Conservation (phyloP, 1,140 invertebrate species). For the Diplogasteroides magnus region DNA sequence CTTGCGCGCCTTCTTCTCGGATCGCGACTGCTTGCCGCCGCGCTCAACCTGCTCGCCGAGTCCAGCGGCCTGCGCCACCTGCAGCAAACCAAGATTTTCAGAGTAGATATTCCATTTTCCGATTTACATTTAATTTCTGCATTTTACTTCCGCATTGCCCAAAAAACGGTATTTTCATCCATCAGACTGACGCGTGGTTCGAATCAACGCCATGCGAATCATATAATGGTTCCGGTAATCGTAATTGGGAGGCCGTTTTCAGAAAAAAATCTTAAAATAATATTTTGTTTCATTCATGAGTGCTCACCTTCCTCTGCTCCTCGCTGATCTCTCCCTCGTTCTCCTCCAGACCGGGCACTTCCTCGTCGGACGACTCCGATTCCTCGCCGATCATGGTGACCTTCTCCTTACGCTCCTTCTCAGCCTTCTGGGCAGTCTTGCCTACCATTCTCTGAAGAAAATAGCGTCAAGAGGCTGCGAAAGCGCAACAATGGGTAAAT, state of each 20-base stretch:
- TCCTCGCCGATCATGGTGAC: neutral
- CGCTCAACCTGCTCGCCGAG: slow-evolving; percentile 51
- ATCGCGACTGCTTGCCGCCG: slow-evolving; percentile 79
- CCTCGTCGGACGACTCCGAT: slow-evolving; percentile 45
- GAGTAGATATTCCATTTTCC: too few relatives aligned
- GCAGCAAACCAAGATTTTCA: too few relatives aligned
- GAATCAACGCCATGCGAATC: too few relatives aligned
- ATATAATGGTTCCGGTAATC: too few relatives aligned
- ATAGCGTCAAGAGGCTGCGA: too few relatives aligned
- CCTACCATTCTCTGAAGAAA: too few relatives aligned
- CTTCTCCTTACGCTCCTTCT: slow-evolving; percentile 40
- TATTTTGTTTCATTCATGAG: neutral
- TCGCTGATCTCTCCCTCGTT: slow-evolving; percentile 47
- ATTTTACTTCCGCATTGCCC: neutral
- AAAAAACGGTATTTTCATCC: too few relatives aligned
- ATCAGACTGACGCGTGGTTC: too few relatives aligned
- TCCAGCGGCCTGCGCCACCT: slow-evolving; percentile 52
- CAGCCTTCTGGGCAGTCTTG: slow-evolving; percentile 3
- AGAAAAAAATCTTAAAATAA: too few relatives aligned
- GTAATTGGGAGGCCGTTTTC: too few relatives aligned
- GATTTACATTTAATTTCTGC: too few relatives aligned
- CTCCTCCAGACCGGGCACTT: slow-evolving; percentile 43
- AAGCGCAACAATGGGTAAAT: too few relatives aligned
- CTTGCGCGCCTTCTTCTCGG: slow-evolving; percentile 98
- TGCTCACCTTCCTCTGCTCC: slow-evolving; percentile 35